These are phyloP conservation scores for Diplolepis rosae DNA, from an alignment of 2,888 invertebrate genomes.

Conservation along the genomic window DNA sequence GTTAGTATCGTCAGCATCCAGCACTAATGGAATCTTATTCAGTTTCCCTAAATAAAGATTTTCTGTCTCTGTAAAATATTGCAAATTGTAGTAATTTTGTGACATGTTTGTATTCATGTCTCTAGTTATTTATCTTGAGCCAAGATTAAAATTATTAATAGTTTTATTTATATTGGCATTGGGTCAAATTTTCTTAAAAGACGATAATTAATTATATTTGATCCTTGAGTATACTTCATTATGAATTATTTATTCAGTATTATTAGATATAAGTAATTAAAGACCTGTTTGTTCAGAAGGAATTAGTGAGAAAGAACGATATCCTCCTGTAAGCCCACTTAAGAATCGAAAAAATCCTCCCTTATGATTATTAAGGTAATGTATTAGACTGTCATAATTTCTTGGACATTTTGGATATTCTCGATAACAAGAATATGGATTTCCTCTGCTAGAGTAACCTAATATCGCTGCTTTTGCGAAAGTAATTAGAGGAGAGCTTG, in stretches of 20 bases:
- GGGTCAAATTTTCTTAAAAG: too few species aligned
- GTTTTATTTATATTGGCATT: too few species aligned
- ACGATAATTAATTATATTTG: too few species aligned
- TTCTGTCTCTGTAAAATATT: background rate
- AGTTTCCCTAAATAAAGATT: background rate
- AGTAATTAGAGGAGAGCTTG: constrained; percentile 80
- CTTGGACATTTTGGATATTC: constrained; percentile 85
- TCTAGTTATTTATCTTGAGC: too few species aligned
- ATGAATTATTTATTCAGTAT: background rate
- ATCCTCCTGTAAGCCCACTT: constrained; percentile 57
- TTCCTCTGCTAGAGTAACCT: constrained; percentile 82
- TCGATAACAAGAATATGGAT: constrained; percentile 77
- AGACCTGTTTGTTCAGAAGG: background rate
- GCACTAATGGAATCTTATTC: background rate
- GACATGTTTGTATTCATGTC: too few species aligned
- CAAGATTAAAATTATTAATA: too few species aligned
- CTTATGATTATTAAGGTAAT: constrained; percentile 89
- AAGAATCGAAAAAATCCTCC: constrained; percentile 91
- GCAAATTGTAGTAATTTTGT: background rate
- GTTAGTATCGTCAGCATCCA: background rate
- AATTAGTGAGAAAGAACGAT: background rate
- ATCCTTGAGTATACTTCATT: too few species aligned
- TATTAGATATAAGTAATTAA: background rate
- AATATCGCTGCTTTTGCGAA: constrained; percentile 86
- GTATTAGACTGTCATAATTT: constrained; percentile 82